A percentile compares a stretch with the other conserved stretches of the same genome.
Conservation (phyloP, 2,797 vertebrate genomes). For the Xiphorhynchus erythropygius region DNA sequence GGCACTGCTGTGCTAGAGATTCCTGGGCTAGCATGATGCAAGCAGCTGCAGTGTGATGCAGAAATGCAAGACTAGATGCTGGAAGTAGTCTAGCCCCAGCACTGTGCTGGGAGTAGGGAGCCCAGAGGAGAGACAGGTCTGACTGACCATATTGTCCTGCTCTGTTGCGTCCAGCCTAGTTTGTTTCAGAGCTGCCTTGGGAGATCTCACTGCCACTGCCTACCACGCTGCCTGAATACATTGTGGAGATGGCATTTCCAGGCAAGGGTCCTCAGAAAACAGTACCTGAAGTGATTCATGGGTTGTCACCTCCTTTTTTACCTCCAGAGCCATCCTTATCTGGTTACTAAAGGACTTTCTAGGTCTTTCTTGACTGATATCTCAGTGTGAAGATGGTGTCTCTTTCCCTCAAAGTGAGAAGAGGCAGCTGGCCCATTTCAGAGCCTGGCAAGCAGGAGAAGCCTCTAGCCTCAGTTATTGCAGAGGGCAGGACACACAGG, state of each 20-base stretch:
- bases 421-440: not conserved
- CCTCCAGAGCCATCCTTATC: not conserved
- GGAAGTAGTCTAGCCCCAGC: not conserved
- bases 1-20: not conserved
- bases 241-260: not conserved
- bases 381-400: not conserved
- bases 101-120: not conserved
- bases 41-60: not conserved
- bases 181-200: not conserved
- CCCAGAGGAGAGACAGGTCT: not conserved
- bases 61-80: not conserved
- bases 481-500: not conserved
- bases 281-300: not conserved
- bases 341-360: not conserved
- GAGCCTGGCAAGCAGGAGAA: not conserved
- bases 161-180: not conserved
- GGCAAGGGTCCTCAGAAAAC: not conserved
- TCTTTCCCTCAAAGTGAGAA: not conserved
- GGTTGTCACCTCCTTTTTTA: not conserved
- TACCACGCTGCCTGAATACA: not conserved
- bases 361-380: not conserved
- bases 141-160: rapidly evolving
- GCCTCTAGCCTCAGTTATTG: not conserved
- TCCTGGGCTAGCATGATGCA: not conserved
- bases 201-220: not conserved